These are phyloP conservation scores for Tyria jacobaeae DNA, from an alignment of 2,888 invertebrate species.

Conservation along the genomic window DNA sequence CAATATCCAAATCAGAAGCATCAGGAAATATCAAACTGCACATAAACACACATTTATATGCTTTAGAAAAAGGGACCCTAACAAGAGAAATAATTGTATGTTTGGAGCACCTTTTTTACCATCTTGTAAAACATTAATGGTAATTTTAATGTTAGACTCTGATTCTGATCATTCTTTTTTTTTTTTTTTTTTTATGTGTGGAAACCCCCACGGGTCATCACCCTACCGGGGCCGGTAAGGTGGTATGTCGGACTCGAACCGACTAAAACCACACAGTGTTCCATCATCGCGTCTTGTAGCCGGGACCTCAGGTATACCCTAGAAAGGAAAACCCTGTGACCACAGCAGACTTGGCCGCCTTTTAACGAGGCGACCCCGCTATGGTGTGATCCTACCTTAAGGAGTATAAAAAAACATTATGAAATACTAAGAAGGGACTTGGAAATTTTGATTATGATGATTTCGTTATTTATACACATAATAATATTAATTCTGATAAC, in stretches of 20 bases:
- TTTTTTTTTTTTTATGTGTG: too few relatives aligned
- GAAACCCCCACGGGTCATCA: too few relatives aligned
- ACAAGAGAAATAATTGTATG: background rate
- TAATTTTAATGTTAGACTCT: background rate
- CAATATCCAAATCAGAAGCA: background rate
- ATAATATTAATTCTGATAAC: background rate
- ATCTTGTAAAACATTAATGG: background rate
- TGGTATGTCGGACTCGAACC: too few relatives aligned
- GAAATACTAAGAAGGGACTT: background rate
- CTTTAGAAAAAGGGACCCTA: background rate
- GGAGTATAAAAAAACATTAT: background rate
- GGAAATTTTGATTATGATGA: background rate
- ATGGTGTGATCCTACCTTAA: too few relatives aligned
- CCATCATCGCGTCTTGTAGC: too few relatives aligned
- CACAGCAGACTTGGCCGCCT: too few relatives aligned
- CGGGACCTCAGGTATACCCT: too few relatives aligned
- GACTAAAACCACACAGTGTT: too few relatives aligned
- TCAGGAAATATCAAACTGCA: background rate
- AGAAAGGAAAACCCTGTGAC: too few relatives aligned
- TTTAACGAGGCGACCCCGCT: too few relatives aligned
- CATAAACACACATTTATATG: too few relatives aligned
- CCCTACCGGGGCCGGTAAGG: too few relatives aligned
- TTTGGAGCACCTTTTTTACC: background rate
- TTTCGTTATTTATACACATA: background rate
- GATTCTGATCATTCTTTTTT: conserved; percentile 1